Conservation (phyloP, 2,113 vertebrate genomes). For the Delphinapterus leucas region DNA sequence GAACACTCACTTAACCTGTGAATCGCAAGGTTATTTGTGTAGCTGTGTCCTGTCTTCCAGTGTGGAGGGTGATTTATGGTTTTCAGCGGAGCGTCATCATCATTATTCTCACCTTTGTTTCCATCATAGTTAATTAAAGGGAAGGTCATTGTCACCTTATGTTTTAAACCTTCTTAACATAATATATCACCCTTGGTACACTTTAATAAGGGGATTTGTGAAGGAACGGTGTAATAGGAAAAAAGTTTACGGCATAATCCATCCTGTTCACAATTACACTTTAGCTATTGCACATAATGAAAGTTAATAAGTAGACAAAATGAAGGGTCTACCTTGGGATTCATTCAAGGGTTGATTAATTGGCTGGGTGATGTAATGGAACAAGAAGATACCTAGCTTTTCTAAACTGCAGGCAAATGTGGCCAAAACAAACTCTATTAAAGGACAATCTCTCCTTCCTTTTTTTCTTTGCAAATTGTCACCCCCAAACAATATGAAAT, state of each 20-base stretch:
- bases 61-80: slow-evolving; percentile 93
- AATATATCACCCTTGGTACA: slow-evolving; percentile 93
- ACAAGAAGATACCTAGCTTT: slow-evolving; percentile 71
- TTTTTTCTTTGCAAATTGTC: slow-evolving; percentile 39
- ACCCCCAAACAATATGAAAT: slow-evolving; percentile 54
- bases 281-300: slow-evolving; percentile 83
- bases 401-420: slow-evolving; percentile 61
- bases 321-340: slow-evolving; percentile 82
- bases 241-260: slow-evolving; percentile 84
- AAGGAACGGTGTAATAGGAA: slow-evolving; percentile 87
- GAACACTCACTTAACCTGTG: slow-evolving; percentile 89
- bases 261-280: slow-evolving; percentile 87
- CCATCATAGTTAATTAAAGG: slow-evolving; percentile 99
- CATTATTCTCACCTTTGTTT: slow-evolving; percentile 97
- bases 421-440: slow-evolving; percentile 64
- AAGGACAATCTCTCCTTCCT: slow-evolving; percentile 63
- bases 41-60: slow-evolving; percentile 82
- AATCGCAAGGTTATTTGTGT: slow-evolving; percentile 95
- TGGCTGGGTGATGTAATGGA: slow-evolving; percentile 77
- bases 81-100: slow-evolving; percentile 91
- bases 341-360: slow-evolving; percentile 85
- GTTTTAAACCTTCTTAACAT: slow-evolving; percentile 95
- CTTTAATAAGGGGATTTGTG: slow-evolving; percentile 89
- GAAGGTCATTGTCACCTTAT: slow-evolving; percentile 99
- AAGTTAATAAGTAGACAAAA: slow-evolving; percentile 87